Evolutionary conservation across 2,888 invertebrate genomes (phyloP).

Genomic region (Rhingia campestris): DNA sequence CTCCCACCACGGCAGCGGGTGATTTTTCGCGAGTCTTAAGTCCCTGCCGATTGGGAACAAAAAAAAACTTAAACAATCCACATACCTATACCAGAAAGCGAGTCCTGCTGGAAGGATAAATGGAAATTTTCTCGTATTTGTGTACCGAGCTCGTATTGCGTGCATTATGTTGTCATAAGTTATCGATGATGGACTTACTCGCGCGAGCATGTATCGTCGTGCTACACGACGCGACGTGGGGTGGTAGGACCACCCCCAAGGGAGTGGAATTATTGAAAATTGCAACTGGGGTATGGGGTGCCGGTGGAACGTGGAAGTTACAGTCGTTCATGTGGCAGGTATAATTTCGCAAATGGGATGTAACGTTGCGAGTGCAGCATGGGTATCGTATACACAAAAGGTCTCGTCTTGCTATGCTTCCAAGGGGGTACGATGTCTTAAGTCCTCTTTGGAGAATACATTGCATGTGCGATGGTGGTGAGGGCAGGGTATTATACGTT

Average conservation of each 20-base stretch:
- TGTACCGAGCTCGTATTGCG: conserved; percentile 68
- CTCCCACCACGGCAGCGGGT: conserved; percentile 8
- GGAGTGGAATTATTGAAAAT: conserved; percentile 73
- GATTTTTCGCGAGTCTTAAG: conserved; percentile 55
- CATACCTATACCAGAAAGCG: not conserved
- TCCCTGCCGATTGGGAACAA: not conserved
- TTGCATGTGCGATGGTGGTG: conserved; percentile 27
- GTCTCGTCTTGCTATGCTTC: not conserved
- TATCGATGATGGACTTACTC: conserved; percentile 73
- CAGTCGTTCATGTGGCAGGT: conserved; percentile 71
- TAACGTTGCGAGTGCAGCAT: conserved; percentile 42
- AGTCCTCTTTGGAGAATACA: conserved; percentile 33
- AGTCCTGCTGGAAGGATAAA: conserved; percentile 2
- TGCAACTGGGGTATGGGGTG: conserved; percentile 66
- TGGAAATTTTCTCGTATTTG: conserved; percentile 45
- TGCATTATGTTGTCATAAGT: conserved; percentile 74
- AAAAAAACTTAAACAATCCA: conserved; percentile 1
- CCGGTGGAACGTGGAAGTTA: conserved; percentile 39
- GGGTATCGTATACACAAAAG: conserved; percentile 27
- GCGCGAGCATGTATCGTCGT: conserved; percentile 63
- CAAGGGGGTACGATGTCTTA: conserved; percentile 19
- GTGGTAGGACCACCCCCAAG: conserved; percentile 20
- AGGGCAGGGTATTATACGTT: conserved; percentile 53
- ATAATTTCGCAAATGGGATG: conserved; percentile 71
- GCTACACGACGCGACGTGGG: not conserved